Base-by-base conservation (phyloP, 2,888 invertebrate genomes). In the Terebella lapidaria region DNA sequence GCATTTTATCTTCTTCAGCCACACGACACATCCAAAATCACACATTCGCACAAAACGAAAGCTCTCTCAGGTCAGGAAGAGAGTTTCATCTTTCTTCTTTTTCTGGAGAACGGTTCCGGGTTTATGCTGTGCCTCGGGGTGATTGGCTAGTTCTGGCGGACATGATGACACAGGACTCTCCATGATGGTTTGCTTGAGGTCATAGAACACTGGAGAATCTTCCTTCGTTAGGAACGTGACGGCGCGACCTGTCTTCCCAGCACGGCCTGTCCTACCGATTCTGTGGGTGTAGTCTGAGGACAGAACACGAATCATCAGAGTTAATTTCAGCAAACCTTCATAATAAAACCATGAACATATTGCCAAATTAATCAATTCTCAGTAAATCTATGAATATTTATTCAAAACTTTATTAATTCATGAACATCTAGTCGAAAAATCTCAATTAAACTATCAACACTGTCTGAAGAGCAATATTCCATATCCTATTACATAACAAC, bases 181-280 rank as follows among this genome's bases (percentile, higher is more conserved):
- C 60, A 91, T 84, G 18, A 81, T 67, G 57, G 90, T 88, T 82
- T 94, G 94, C 80, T 99, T 99, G 68, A 99, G 85, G 82, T 99
- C 99, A 79, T 94, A 99, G 85, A 96, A 99, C 58, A 99, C 84
- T 20, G 85, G 85, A 24, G 91, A 91, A 81, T 99, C 99, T 68
- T 99, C 97, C 78, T 96, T 95, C 0, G 99, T 99, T 56, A 94
- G 87, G 83, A 99, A 97, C 18, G 94, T 91, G 67, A 99, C 89
- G 22, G 99, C 96, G 71, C 91, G 87, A 83, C 99, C 99, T 72
- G 89, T 90, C 82, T 99, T 99, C 54, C 99, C 99, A 0, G 97
- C 99, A 83, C 99, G 92, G 73, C 97, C 99, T 0, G 96, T 99
- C 84, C 97, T 89, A 80, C 97, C 99, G 76, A 99, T 97, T 85